Evolutionary conservation across 2,888 invertebrate species (phyloP), one percentile per base, ranked within the genome.

Genomic region (Oscheius sp.): DNA sequence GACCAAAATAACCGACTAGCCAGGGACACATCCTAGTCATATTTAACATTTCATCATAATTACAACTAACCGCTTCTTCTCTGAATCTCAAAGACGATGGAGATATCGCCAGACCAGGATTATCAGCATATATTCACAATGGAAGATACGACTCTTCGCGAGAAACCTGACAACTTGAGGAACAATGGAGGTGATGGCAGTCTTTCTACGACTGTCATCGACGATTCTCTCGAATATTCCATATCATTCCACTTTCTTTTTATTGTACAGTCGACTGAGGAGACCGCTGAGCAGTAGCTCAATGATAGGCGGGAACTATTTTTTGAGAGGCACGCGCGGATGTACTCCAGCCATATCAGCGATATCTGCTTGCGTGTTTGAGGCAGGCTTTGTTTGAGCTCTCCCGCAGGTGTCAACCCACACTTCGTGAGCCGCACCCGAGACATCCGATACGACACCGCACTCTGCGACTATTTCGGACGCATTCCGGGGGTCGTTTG

Each of bases 301-400:
- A 45, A 45, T 45, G 45, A n/a, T 35, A 35, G 35, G 35, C 35
- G 35, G 35, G 35, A 35, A 35, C 5, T 35, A 35, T 35, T 35
- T 35, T 35, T 35, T 35, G 35, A 35, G 35, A 35, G 35, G 35
- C n/a, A 49, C 55, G 55, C 23, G 25, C 25, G 55, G 55, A 55
- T 21, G 25, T 59, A 29, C 29, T 59, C 59, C 59, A 59, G 45
- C 13, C 55, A 61, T 61, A 61, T 61, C 61, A 61, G 41, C 43
- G 61, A 35, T 45, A 61, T 61, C 61, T 43, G 9, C 21, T 35
- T 52, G 66, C 66, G 66, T 66, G 66, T 63, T n/a, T 49, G 66
- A n/a, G 18, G 49, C 45, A 66, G 66, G 66, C 66, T 66, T 66
- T 66, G 66, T 66, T 66, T 66, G 66, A 66, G 66, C 66, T 66